These are phyloP conservation scores for Aphelenchoides fujianensis DNA, from an alignment of 1,140 invertebrate species.

Conservation along the genomic window DNA sequence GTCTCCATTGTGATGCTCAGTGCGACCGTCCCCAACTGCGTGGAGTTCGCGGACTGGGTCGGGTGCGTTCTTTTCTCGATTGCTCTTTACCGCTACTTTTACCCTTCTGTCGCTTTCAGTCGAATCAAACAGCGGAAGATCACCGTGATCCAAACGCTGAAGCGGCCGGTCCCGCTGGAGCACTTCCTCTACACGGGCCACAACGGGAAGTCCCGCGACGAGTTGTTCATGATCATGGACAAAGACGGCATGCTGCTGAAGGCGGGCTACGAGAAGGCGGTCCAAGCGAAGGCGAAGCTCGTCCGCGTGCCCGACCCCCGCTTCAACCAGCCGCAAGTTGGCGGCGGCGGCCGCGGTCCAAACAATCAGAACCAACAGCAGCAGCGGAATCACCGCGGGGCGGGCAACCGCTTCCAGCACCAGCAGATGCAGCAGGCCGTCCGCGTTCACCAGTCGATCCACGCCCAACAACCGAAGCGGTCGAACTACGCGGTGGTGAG, in stretches of 20 bases:
- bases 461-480: constrained; percentile 2
- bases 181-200: constrained; percentile 81
- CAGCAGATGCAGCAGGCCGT: background rate
- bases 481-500: background rate
- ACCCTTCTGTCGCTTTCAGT: no score
- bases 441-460: constrained; percentile 5
- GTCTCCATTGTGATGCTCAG: constrained; percentile 94
- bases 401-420: background rate
- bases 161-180: constrained; percentile 88
- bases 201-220: constrained; percentile 76
- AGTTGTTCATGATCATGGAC: constrained; percentile 80
- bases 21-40: constrained; percentile 93
- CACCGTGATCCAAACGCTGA: constrained; percentile 86
- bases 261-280: constrained; percentile 67
- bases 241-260: constrained; percentile 70
- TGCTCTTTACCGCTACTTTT: constrained; percentile 25
- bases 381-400: background rate
- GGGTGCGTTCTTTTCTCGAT: constrained; percentile 67
- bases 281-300: constrained; percentile 68
- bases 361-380: no score
- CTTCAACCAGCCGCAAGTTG: background rate
- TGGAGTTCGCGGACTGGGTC: constrained; percentile 95
- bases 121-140: constrained; percentile 85
- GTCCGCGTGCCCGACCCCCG: constrained; percentile 45
- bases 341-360: no score